Base-by-base conservation (phyloP, 2,113 vertebrate species). In the Sphaerodactylus townsendi region DNA sequence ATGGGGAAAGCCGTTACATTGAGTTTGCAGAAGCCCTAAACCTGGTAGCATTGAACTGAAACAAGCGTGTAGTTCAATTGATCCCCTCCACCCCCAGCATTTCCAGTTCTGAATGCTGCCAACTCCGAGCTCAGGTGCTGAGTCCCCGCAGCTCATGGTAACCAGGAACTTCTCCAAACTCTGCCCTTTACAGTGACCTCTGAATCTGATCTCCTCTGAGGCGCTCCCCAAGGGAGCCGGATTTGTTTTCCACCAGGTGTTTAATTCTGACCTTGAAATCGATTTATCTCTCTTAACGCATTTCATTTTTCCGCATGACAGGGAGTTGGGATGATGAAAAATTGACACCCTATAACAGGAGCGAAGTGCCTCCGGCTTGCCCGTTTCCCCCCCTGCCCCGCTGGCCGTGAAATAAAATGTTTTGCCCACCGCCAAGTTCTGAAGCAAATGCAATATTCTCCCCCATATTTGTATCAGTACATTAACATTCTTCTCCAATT, bases 191-290 rank as follows among this genome's bases (percentile, higher is more conserved):
- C 2, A 5, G 7, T 13, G 87, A 62, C 64, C 65, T 83, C 86
- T 2, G 37, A 82, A 39, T 13, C 56, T 59, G 41, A n/a, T 17
- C 83, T 86, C 30, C 59, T 84, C 25, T 77, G n/a, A 19, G 4
- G 46, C 25, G 86, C 90, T 88, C 86, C 7, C 78, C 53, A 15
- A 23, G 37, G 15, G 48, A 77, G 65, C 30, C 10, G 14, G 23
- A 70, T 70, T 35, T 82, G 64, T 89, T 87, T 89, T 81, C 0
- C 0, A 88, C 90, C 89, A 89, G 71, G 71, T 91, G 78, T 92
- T 93, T 90, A 89, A 92, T 72, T 91, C 77, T 85, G 88, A 77
- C 85, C 87, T 89, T 87, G 84, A 64, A n/a, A 89, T 90, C 65
- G 48, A 77, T 91, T 82, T 39, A 56, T 83, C 72, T 69, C 33